Percentiles rank a stretch among this genome's conserved stretches.
Evolutionary conservation across 2,113 vertebrate species (phyloP).

Genomic region (Labrus mixtus): DNA sequence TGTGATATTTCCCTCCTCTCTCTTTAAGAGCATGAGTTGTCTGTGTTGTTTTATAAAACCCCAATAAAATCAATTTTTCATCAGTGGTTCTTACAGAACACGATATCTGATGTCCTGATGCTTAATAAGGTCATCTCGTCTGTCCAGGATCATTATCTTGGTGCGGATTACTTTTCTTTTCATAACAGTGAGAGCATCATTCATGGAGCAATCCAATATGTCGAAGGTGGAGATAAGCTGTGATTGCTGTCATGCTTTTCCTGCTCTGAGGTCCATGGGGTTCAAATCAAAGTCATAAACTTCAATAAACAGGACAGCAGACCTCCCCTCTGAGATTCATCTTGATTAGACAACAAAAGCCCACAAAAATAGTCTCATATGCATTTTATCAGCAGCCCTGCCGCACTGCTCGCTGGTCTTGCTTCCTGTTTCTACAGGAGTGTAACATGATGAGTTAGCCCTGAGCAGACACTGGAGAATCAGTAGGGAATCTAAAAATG

Average conservation of each 20-base stretch:
- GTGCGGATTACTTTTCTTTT: conserved; percentile 48
- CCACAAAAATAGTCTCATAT: conserved; percentile 51
- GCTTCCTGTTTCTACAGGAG: conserved; percentile 50
- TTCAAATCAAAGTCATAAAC: conserved; percentile 72
- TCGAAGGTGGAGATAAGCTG: conserved; percentile 66
- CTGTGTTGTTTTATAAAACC: too few species aligned
- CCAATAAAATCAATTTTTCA: too few species aligned
- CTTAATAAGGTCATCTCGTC: conserved; percentile 46
- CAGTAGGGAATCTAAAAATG: conserved; percentile 72
- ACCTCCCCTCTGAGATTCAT: conserved; percentile 67
- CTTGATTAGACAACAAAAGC: conserved; percentile 59
- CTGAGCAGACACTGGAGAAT: conserved; percentile 51
- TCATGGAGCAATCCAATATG: conserved; percentile 60
- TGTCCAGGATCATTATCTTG: conserved; percentile 51
- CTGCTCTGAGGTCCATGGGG: conserved; percentile 43
- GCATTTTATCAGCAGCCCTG: conserved; percentile 41
- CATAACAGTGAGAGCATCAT: conserved; percentile 54
- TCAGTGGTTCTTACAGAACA: too few species aligned
- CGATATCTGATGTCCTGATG: conserved; percentile 38
- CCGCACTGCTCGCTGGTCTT: conserved; percentile 40
- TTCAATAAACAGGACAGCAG: conserved; percentile 56
- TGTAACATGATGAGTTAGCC: conserved; percentile 66
- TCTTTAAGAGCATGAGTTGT: too few species aligned
- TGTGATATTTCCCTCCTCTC: too few species aligned
- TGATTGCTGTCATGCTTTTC: conserved; percentile 48